These are phyloP conservation scores for Eleginops maclovinus DNA, from an alignment of 2,113 vertebrate species.

Conservation along the genomic window DNA sequence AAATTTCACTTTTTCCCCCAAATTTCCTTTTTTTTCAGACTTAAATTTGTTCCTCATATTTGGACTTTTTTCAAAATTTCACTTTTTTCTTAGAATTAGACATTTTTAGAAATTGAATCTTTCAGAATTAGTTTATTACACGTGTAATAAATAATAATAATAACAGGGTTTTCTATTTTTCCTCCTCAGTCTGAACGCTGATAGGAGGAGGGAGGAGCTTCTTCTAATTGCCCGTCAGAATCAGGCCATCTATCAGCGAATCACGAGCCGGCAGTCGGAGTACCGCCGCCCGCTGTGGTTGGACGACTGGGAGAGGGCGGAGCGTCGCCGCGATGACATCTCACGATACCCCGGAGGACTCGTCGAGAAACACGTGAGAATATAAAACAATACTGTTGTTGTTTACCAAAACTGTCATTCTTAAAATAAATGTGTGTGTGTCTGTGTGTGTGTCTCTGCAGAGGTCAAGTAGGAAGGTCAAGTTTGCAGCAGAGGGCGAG, in stretches of 20 bases:
- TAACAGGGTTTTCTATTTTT: not conserved
- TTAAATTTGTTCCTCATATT: too few relatives aligned
- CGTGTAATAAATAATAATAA: too few relatives aligned
- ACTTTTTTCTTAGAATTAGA: too few relatives aligned
- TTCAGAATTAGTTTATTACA: too few relatives aligned
- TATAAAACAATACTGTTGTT: not conserved
- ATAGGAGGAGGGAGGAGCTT: slow-evolving; percentile 73
- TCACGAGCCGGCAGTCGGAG: slow-evolving; percentile 77
- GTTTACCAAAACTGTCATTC: too few relatives aligned
- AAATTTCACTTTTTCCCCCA: too few relatives aligned
- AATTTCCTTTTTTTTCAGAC: too few relatives aligned
- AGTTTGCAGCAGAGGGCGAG: slow-evolving; percentile 50
- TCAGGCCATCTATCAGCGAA: slow-evolving; percentile 79
- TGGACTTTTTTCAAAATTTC: too few relatives aligned
- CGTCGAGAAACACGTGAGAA: slow-evolving; percentile 65
- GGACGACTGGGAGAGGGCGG: slow-evolving; percentile 78
- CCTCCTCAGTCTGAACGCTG: slow-evolving; percentile 78
- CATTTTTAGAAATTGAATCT: too few relatives aligned
- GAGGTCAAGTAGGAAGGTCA: slow-evolving; percentile 68
- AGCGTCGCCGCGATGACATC: slow-evolving; percentile 69
- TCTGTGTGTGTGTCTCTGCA: slow-evolving; percentile 40
- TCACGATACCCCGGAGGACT: slow-evolving; percentile 71
- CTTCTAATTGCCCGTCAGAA: slow-evolving; percentile 78
- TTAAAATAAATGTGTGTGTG: not conserved
- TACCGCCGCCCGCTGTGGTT: slow-evolving; percentile 78